These are phyloP conservation scores for Cyanoliseus patagonus DNA, from an alignment of 2,113 vertebrate species.

Conservation along the genomic window DNA sequence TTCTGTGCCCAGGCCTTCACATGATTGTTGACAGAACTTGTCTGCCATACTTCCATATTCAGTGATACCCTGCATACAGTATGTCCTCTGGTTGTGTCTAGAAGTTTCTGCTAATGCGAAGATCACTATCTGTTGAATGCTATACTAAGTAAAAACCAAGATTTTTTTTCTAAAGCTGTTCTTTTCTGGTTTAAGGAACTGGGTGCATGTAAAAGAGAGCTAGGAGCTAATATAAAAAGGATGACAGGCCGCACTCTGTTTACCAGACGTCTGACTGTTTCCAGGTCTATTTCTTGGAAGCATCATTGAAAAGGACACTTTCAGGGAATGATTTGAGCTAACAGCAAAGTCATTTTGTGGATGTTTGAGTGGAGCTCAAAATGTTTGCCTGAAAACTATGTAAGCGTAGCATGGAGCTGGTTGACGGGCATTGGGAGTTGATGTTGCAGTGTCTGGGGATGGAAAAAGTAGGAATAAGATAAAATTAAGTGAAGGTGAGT, in stretches of 20 bases:
- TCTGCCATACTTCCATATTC: background rate
- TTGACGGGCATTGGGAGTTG: background rate
- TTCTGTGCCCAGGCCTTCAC: background rate
- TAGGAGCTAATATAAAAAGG: background rate
- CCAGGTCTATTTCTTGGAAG: background rate
- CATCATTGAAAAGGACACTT: background rate
- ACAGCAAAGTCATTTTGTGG: background rate
- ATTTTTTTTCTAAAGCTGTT: background rate
- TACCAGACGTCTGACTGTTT: background rate
- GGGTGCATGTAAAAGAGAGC: background rate
- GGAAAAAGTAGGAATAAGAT: background rate
- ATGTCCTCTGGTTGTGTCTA: background rate
- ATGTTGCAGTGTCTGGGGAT: background rate
- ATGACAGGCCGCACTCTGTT: background rate
- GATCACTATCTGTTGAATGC: background rate
- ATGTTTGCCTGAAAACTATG: background rate
- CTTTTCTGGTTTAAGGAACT: background rate
- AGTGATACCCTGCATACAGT: background rate
- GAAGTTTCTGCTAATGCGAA: background rate
- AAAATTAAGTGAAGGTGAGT: background rate
- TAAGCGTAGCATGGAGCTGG: background rate
- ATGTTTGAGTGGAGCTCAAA: background rate
- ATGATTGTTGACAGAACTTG: background rate
- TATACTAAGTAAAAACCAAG: background rate
- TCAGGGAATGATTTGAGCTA: background rate